Evolutionary conservation across 37 sponge, comb jelly and placozoan species (phyloP).

Genomic region (Chondrilla cf. caribensis): DNA sequence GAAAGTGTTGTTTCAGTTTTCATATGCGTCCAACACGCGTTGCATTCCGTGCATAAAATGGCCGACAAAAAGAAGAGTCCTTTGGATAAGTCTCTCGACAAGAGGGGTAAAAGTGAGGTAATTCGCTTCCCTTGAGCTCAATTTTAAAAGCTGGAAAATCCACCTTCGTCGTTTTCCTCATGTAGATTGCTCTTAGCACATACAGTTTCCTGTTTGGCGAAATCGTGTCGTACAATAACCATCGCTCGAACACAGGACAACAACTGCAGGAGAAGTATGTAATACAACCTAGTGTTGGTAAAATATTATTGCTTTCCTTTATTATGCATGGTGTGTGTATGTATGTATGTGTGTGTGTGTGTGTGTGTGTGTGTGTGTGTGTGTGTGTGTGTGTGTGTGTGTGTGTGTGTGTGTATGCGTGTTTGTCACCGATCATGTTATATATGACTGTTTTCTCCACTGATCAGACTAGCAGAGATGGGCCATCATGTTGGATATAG

Average conservation of each 20-base stretch:
- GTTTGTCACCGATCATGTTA: too few species aligned
- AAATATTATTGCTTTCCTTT: background rate
- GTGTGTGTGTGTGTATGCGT: conserved; percentile 16
- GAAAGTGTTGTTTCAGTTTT: too few species aligned
- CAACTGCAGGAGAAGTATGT: conserved; percentile 90
- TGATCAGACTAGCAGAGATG: conserved; percentile 79
- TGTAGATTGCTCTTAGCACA: conserved; percentile 81
- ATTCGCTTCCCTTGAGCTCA: background rate
- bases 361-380: conserved; percentile 23
- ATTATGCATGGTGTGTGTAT: background rate
- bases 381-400: conserved; percentile 34
- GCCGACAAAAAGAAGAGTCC: conserved; percentile 14
- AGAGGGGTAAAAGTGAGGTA: conserved; percentile 61
- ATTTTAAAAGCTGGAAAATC: background rate
- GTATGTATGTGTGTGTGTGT: background rate
- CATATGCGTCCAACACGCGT: background rate
- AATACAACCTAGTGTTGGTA: too few species aligned
- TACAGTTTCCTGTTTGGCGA: conserved; percentile 96
- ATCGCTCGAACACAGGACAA: conserved; percentile 69
- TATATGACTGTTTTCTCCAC: too few species aligned
- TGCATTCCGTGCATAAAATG: background rate
- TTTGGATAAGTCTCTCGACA: conserved; percentile 54
- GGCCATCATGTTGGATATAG: conserved; percentile 88
- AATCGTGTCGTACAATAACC: conserved; percentile 88
- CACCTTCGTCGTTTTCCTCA: background rate